phyloP scores from a whole-genome alignment of 2,888 invertebrate species.

The Caenorhabditis macrosperma region DNA sequence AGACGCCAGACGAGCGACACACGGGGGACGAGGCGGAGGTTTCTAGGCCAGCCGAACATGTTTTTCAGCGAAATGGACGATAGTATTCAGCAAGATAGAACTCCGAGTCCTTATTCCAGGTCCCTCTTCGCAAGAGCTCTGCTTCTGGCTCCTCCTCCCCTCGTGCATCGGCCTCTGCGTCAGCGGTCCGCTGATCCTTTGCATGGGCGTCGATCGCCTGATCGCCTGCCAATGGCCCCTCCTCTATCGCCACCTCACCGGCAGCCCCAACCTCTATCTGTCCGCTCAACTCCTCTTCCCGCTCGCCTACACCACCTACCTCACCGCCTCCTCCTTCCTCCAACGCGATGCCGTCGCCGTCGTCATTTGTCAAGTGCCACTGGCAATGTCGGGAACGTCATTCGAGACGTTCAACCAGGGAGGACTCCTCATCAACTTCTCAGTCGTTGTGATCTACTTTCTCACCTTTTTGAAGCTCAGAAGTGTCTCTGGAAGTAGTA shows the following conservation, averaged over 20 bases:
- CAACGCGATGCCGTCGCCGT: slow-evolving; percentile 14
- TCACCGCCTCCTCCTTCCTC: slow-evolving; percentile 16
- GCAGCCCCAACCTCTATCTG: slow-evolving; percentile 5
- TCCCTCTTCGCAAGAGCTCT: slow-evolving; percentile 18
- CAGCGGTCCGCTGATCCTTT: slow-evolving; percentile 26
- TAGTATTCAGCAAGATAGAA: too few relatives aligned
- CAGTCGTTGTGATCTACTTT: slow-evolving; percentile 22
- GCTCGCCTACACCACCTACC: slow-evolving; percentile 21
- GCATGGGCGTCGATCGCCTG: slow-evolving; percentile 34
- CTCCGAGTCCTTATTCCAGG: too few relatives aligned
- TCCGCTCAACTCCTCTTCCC: slow-evolving; percentile 17
- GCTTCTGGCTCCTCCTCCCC: slow-evolving; percentile 49
- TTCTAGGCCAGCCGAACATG: too few relatives aligned
- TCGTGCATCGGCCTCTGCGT: slow-evolving; percentile 28
- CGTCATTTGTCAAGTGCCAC: slow-evolving; percentile 34
- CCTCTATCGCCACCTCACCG: slow-evolving; percentile 13
- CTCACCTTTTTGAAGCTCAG: slow-evolving; percentile 19
- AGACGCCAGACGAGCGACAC: too few relatives aligned
- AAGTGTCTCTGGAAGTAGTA: slow-evolving; percentile 15
- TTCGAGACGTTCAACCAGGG: slow-evolving; percentile 32
- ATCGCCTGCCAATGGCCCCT: slow-evolving; percentile 30
- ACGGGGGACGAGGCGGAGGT: too few relatives aligned
- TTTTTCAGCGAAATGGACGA: too few relatives aligned
- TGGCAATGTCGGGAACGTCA: slow-evolving; percentile 35
- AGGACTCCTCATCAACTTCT: slow-evolving; percentile 19